Base-by-base conservation (phyloP, 2,113 vertebrate species). In the Ciconia stormi region DNA sequence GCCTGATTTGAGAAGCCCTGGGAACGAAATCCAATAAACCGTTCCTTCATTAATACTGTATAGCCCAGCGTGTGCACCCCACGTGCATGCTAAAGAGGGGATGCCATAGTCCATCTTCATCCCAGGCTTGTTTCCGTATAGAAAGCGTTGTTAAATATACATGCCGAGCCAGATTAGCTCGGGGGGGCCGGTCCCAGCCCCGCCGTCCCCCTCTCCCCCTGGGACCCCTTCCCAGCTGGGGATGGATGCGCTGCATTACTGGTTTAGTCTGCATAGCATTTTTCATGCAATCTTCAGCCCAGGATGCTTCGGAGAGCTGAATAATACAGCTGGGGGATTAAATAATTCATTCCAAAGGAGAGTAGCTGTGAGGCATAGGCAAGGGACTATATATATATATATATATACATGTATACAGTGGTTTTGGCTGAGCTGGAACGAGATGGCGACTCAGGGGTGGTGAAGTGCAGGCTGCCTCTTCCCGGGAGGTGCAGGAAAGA, bases 301-400 rank as follows among this genome's bases (percentile, higher is more conserved):
- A 13, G 72, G 86, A 50, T 70, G 66, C 73, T 90, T 83, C 7
- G 2, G 42, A 76, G 78, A 83, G 29, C 15, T 94, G 47, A 87
- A 81, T 93, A 81, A 93, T 77, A 52, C 42, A 81, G 73, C 67
- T 82, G 47, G 78, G 44, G 52, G 42, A 34, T 90, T 96, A 77
- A 96, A 90, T 94, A 88, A 81, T 90, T 87, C 2, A 94, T 87
- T 76, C 29, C 20, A 16, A 50, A 52, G 82, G 29, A 80, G 36
- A 56, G 78, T 47, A 74, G 82, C 25, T 66, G 52, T 46, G 86
- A 79, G 62, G 67, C 7, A 4, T 19, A 52, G 49, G 50, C 26
- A 50, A 70, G 62, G 36, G 87, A 77, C 26, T 55, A 47, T 53
- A 70, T 16, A 11, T 23, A 27, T 19, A 27, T 16, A 26, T 38